phyloP scores from a whole-genome alignment of 1,140 invertebrate genomes.

The Apis florea region DNA sequence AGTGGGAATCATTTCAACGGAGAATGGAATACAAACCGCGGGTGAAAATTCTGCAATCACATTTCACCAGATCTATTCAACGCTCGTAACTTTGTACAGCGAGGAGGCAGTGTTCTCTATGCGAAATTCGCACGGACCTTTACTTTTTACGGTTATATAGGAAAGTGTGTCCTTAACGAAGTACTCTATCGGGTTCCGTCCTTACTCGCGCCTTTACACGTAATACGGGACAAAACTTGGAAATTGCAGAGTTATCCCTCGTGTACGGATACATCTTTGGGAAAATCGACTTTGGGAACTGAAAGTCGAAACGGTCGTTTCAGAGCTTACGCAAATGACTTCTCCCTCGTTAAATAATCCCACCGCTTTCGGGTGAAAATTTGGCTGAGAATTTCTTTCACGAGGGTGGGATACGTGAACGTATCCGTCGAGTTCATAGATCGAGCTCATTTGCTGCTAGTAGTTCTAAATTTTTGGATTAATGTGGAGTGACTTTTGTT shows the following conservation, averaged over 20 bases:
- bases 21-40: not conserved
- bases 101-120: not conserved
- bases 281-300: constrained; percentile 57
- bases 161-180: constrained; percentile 49
- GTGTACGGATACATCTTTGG: constrained; percentile 41
- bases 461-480: not conserved
- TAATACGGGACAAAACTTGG: constrained; percentile 49
- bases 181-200: constrained; percentile 38
- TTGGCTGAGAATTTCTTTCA: constrained; percentile 18
- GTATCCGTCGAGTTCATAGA: too few species aligned
- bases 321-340: constrained; percentile 30
- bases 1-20: too few species aligned
- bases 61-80: not conserved
- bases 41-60: not conserved
- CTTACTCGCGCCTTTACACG: constrained; percentile 48
- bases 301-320: constrained; percentile 37
- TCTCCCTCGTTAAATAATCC: constrained; percentile 32
- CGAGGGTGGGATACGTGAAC: not conserved
- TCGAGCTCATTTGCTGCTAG: not conserved
- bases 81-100: constrained; percentile 8
- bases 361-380: constrained; percentile 3
- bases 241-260: constrained; percentile 48
- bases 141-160: constrained; percentile 46
- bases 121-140: constrained; percentile 37
- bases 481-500: not conserved